These are phyloP conservation scores for Trachemys scripta DNA, from an alignment of 2,113 vertebrate species.

Conservation along the genomic window DNA sequence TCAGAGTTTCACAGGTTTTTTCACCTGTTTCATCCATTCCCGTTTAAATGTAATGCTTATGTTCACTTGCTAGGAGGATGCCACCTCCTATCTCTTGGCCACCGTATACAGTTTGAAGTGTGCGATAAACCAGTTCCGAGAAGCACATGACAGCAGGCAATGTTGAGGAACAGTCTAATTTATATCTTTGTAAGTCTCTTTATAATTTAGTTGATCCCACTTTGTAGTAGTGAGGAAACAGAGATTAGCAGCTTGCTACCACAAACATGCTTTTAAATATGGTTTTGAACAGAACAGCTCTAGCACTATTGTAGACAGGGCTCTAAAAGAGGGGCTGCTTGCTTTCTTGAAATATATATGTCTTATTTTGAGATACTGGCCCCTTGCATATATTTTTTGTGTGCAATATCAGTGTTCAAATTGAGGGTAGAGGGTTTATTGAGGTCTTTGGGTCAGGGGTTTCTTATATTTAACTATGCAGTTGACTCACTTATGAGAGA, in stretches of 20 bases:
- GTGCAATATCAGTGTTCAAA: not conserved
- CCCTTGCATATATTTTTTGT: no score
- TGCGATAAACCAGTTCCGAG: accelerated
- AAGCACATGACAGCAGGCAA: not conserved
- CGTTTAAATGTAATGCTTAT: not conserved
- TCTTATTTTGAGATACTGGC: no score
- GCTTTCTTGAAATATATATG: no score
- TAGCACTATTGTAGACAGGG: no score
- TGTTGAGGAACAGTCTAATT: accelerated
- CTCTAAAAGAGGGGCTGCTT: no score
- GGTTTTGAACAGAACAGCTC: no score
- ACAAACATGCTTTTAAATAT: no score
- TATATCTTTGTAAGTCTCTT: not conserved
- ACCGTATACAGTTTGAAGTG: not conserved
- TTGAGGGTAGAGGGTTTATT: not conserved
- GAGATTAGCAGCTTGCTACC: no score
- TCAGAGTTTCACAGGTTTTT: not conserved
- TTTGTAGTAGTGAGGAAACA: no score
- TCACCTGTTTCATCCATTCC: not conserved
- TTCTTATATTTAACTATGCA: not conserved
- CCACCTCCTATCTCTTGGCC: not conserved
- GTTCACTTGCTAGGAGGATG: accelerated
- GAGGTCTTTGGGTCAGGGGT: not conserved
- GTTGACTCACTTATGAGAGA: not conserved
- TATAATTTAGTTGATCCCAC: no score